These are phyloP conservation scores for Columba livia DNA, from an alignment of 2,113 vertebrate genomes.

Conservation along the genomic window DNA sequence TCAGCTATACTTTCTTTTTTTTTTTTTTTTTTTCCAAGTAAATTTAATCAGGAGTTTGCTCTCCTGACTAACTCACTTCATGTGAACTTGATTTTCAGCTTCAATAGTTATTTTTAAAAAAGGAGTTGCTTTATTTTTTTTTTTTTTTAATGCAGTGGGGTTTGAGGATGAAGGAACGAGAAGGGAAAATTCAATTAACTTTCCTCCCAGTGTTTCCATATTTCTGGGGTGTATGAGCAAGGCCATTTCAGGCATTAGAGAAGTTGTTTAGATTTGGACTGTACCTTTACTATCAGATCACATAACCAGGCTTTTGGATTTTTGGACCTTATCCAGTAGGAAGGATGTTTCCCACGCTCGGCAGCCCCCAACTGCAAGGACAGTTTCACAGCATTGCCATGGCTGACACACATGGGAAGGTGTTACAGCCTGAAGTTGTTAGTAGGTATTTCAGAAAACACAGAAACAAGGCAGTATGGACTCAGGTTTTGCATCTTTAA, in stretches of 20 bases:
- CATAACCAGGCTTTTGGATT: background rate
- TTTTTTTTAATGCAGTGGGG: background rate
- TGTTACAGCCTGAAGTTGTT: background rate
- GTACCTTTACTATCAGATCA: conserved; percentile 3
- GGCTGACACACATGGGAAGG: fast-evolving
- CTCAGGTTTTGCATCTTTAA: background rate
- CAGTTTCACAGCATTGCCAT: fast-evolving
- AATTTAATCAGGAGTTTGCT: conserved; percentile 90
- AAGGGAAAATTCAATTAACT: conserved; percentile 50
- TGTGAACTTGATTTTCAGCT: conserved; percentile 87
- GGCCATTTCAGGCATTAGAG: background rate
- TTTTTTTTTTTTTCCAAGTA: background rate
- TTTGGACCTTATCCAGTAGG: background rate
- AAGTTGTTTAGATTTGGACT: background rate
- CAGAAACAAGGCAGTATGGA: background rate
- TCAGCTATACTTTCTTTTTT: background rate
- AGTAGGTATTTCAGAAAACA: background rate
- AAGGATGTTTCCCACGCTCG: background rate
- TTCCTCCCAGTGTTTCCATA: conserved; percentile 30
- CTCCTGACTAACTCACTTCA: conserved; percentile 79
- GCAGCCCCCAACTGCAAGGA: fast-evolving
- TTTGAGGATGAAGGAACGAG: background rate
- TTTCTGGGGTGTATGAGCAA: background rate
- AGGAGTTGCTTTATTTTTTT: background rate
- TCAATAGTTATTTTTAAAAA: conserved; percentile 35